Conservation (phyloP, 2,113 vertebrate species). For the Pheucticus melanocephalus region DNA sequence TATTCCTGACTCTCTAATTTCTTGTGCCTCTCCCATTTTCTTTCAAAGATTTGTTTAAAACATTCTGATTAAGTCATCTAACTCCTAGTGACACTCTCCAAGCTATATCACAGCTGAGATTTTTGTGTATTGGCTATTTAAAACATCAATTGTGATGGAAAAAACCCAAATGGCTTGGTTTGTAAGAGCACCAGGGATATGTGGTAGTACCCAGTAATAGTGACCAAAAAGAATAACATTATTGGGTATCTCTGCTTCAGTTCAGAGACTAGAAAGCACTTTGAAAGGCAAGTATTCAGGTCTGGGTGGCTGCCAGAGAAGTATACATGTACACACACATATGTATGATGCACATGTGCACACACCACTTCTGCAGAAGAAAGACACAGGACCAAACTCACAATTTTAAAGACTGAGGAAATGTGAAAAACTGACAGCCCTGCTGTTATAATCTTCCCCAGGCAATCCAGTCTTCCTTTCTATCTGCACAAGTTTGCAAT, state of each 20-base stretch:
- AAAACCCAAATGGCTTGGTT: background rate
- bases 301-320: background rate
- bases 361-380: background rate
- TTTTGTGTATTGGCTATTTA: background rate
- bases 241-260: background rate
- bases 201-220: background rate
- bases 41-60: background rate
- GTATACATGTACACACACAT: fast-evolving
- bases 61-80: background rate
- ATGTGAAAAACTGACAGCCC: background rate
- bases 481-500: background rate
- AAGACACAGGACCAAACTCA: background rate
- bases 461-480: background rate
- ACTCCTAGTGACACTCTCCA: background rate
- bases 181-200: background rate
- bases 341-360: fast-evolving
- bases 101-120: background rate
- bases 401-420: background rate
- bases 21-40: background rate
- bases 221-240: background rate
- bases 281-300: background rate
- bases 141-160: background rate
- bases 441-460: background rate
- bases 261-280: background rate
- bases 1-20: background rate